Percentiles rank a stretch among this genome's conserved stretches.
Evolutionary conservation across 2,888 invertebrate species (phyloP).

Genomic region (Bhutanitis thaidina): DNA sequence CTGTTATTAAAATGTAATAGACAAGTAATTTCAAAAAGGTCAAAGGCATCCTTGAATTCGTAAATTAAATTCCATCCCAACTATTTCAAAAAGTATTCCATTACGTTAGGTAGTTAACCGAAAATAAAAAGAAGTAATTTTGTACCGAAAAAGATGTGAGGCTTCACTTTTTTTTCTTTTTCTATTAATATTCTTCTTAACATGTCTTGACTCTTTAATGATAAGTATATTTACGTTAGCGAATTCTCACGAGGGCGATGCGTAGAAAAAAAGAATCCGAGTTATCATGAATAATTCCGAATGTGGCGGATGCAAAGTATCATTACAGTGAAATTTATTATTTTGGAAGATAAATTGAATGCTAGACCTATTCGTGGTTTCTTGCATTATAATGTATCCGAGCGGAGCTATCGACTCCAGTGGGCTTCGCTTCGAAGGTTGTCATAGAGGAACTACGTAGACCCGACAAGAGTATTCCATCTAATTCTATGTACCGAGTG

Average conservation of each 20-base stretch:
- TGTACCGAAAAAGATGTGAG: too few relatives aligned
- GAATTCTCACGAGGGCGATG: neutral
- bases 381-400: conserved; percentile 74
- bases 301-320: conserved; percentile 65
- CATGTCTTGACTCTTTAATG: too few relatives aligned
- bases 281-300: conserved; percentile 22
- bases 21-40: too few relatives aligned
- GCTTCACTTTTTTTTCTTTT: too few relatives aligned
- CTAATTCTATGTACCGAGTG: too few relatives aligned
- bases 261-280: neutral
- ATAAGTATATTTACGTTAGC: neutral
- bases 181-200: too few relatives aligned
- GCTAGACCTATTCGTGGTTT: conserved; percentile 70
- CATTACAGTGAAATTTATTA: conserved; percentile 72
- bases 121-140: too few relatives aligned
- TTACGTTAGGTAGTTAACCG: too few relatives aligned
- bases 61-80: too few relatives aligned
- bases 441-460: conserved; percentile 51
- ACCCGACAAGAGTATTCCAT: conserved; percentile 25
- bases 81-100: too few relatives aligned
- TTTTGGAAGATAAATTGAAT: conserved; percentile 74
- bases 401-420: conserved; percentile 41
- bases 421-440: conserved; percentile 54
- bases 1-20: too few relatives aligned
- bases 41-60: too few relatives aligned